Base-by-base conservation (phyloP, 2,797 vertebrate species). In the Podarcis lilfordi region DNA sequence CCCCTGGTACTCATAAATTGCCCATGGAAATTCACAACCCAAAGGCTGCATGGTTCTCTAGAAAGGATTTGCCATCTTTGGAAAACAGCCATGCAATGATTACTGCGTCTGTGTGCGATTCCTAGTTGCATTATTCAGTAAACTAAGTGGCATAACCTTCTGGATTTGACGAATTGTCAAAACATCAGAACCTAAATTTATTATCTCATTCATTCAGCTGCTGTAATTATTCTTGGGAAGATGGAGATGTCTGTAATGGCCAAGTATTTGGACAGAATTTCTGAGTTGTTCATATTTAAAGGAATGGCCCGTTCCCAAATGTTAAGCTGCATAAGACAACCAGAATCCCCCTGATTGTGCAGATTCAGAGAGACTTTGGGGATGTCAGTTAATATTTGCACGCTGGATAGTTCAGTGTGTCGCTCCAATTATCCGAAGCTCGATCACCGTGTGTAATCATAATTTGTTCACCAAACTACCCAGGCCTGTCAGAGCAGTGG, bases 391-490 rank as follows among this genome's bases (percentile, higher is more conserved):
- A 93, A 91, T 92, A 93, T 95, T 91, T 87, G 86, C 87, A 89
- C 72, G 84, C 91, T 93, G 91, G 90, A 91, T 91, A 86, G 89
- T 93, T 95, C 93, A 88, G 85, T 93, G 92, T 94, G 90, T 92
- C 88, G 90, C 88, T 95, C 90, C 93, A 95, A 87, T 96, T 97
- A 97, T 95, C 93, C 74, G 55, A 91, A 93, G 87, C 91, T 95
- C 94, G 94, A 97, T 96, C 96, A 94, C 93, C 88, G 93, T 95
- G 95, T 95, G 94, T 95, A 95, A 96, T 95, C 93, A 94, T 95
- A 96, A 96, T 95, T 94, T 95, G 95, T 96, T 96, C 95, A 93
- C 96, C 94, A 96, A 96, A 95, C 95, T 93, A 95, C 55, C 91
- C 96, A 94, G 95, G 92, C 91, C 95, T 97, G 95, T 96, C 96